Evolutionary conservation across 30 jellyfish, hydroid and myxozoan species (phyloP), one percentile per base, ranked within the genome.

Genomic region (Aurelia sp.): DNA sequence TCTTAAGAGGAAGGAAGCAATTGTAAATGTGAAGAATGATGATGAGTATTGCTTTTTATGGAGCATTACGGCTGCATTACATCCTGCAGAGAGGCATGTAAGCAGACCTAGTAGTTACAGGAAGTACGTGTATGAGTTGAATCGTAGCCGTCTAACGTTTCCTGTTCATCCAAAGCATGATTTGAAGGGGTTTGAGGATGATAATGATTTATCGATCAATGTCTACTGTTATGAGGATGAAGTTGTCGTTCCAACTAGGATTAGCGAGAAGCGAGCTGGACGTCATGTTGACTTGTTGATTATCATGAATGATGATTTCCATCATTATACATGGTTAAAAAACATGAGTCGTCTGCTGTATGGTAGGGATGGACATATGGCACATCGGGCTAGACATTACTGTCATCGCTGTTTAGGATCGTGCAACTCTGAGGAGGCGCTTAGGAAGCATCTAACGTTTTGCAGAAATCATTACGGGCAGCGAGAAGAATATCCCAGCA

Each of bases 201-300:
- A 20, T 18, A 77, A 77, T 59, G 57, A 77, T 59, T 2, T 77
- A 24, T 77, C 80, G 8, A n/a, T 77, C 10, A 77, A 77, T 41
- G 53, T 77, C 55, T 22, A 38, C 44, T 81, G 63, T 3, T 53
- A 50, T 12, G 30, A 63, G 30, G 82, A 62, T 17, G 61, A 60
- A 33, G 41, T 19, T 6, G 27, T 13, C 24, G 63, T 18, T 7
- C 35, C 20, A 13, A 12, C 11, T 1, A 44, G 81, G 11, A 27
- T n/a, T 18, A 27, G 31, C 48, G n/a, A 21, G 8, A 31, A 67
- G n/a, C 11, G 53, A 17, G 78, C 20, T 0, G 11, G 8, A 33
- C 21, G 53, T 9, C 50, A 67, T 7, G 78, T 27, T 18, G 17
- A 27, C 68, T 15, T 27, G 78, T 3, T 18, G 48, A 9, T 17